These are phyloP conservation scores for Etheostoma cragini DNA, from an alignment of 2,113 vertebrate species.

Conservation along the genomic window DNA sequence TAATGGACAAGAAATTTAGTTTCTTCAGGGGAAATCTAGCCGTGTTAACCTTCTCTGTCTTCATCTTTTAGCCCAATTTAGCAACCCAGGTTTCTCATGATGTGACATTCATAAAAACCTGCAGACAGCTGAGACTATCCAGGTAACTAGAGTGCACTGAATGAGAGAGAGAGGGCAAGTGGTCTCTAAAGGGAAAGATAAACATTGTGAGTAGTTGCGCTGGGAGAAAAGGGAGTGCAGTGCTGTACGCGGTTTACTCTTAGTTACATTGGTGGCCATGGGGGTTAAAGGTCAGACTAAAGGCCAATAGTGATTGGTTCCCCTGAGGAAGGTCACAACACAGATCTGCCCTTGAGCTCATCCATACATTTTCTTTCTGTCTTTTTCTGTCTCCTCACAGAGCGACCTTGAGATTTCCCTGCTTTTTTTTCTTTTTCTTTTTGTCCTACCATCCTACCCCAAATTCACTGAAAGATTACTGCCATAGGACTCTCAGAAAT, in stretches of 20 bases:
- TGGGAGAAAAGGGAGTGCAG: constrained; percentile 16
- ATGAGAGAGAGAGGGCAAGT: constrained; percentile 47
- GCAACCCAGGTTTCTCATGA: constrained; percentile 31
- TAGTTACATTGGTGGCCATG: constrained; percentile 55
- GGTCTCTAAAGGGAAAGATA: constrained; percentile 55
- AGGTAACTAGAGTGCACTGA: constrained; percentile 36
- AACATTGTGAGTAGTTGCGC: constrained; percentile 35
- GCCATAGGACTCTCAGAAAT: constrained; percentile 52
- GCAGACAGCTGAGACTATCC: constrained; percentile 40
- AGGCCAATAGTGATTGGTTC: constrained; percentile 75
- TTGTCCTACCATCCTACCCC: constrained; percentile 38
- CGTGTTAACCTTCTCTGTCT: constrained; percentile 1
- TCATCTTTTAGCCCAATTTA: constrained; percentile 18
- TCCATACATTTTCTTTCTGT: constrained; percentile 49
- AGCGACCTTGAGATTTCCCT: constrained; percentile 71
- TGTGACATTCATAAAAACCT: constrained; percentile 31
- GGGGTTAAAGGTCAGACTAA: constrained; percentile 74
- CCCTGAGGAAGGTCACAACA: constrained; percentile 68
- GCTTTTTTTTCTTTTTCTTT: constrained; percentile 28
- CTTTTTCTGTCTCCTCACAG: constrained; percentile 21
- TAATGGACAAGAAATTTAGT: not conserved
- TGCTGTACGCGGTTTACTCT: constrained; percentile 46
- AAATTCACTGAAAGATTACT: constrained; percentile 61
- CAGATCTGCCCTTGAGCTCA: constrained; percentile 65
- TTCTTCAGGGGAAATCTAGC: not conserved